Conservation (phyloP, 2,888 invertebrate species). For the Drosophila meridiana region DNA sequence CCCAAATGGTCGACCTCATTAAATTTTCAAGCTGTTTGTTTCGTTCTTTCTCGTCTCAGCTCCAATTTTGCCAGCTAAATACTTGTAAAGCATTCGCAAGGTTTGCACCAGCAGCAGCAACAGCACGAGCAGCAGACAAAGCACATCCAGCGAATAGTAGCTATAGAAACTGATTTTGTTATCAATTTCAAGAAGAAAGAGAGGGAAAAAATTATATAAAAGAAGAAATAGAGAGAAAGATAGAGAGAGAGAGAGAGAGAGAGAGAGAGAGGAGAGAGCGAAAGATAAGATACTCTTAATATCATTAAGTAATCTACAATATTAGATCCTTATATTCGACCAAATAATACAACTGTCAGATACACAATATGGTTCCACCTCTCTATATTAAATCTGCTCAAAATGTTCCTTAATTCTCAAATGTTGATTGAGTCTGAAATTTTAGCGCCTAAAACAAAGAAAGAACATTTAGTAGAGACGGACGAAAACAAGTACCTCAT, state of each 20-base stretch:
- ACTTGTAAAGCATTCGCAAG: constrained; percentile 19
- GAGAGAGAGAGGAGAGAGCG: too few relatives aligned
- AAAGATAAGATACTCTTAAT: too few relatives aligned
- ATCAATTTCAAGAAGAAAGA: not conserved
- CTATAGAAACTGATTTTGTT: not conserved
- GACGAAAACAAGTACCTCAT: constrained; percentile 84
- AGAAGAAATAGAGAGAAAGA: too few relatives aligned
- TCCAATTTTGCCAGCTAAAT: constrained; percentile 18
- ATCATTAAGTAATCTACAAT: too few relatives aligned
- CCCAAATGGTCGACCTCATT: constrained; percentile 32
- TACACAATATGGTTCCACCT: too few relatives aligned
- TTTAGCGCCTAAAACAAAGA: not conserved
- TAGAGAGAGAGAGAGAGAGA: too few relatives aligned
- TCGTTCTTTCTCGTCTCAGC: not conserved
- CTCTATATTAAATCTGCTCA: not conserved
- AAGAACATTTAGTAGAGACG: not conserved
- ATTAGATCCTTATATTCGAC: too few relatives aligned
- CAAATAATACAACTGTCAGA: too few relatives aligned
- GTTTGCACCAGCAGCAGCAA: constrained; percentile 12
- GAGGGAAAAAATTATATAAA: not conserved
- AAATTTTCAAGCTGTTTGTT: constrained; percentile 51
- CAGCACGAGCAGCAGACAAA: constrained; percentile 5
- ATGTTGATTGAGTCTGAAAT: not conserved
- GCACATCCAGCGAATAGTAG: constrained; percentile 23
- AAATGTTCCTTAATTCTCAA: not conserved